Evolutionary conservation across 1,140 invertebrate species (phyloP).

Genomic region (Luehdorfia chinensis): DNA sequence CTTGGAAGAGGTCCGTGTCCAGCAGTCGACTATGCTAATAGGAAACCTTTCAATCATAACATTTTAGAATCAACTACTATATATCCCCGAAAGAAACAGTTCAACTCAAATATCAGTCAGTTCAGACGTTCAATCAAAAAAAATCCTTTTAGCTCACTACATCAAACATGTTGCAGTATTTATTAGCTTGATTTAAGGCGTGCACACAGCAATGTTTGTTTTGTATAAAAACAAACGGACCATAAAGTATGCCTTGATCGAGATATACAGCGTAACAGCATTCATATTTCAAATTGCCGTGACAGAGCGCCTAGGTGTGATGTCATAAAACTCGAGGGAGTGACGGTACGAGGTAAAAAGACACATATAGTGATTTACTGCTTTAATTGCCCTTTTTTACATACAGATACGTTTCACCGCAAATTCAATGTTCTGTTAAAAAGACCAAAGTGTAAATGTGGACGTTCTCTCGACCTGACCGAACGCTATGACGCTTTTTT

Average conservation of each 20-base stretch:
- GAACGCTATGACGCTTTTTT: slow-evolving; percentile 4
- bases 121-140: no score
- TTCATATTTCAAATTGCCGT: slow-evolving; percentile 15
- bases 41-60: no score
- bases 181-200: slow-evolving; percentile 10
- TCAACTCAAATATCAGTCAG: no score
- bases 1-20: no score
- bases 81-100: no score
- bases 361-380: slow-evolving; percentile 14
- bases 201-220: slow-evolving; percentile 9
- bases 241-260: slow-evolving; percentile 11
- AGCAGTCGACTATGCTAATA: no score
- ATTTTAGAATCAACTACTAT: no score
- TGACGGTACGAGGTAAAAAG: neutral
- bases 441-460: slow-evolving; percentile 6
- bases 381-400: slow-evolving; percentile 18
- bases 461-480: slow-evolving; percentile 9
- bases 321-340: slow-evolving; percentile 15
- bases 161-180: neutral
- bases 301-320: slow-evolving; percentile 16
- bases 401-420: slow-evolving; percentile 14
- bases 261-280: slow-evolving; percentile 11
- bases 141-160: slow-evolving; percentile 3
- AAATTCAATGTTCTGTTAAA: slow-evolving; percentile 16
- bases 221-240: slow-evolving; percentile 12